phyloP scores from a whole-genome alignment of 2,888 invertebrate species.

The Acronicta alni region DNA sequence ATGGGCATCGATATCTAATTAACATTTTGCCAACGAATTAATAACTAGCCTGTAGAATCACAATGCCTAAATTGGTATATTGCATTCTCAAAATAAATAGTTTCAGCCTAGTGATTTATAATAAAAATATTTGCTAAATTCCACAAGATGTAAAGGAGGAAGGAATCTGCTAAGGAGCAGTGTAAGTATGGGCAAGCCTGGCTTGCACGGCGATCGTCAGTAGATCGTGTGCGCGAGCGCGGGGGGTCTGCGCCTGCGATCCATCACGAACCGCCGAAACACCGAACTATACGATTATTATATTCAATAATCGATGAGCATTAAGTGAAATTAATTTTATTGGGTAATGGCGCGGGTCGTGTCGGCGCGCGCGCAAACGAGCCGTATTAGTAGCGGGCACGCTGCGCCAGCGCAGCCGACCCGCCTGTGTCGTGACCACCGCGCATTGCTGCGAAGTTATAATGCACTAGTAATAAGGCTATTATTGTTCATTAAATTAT shows the following conservation, averaged over 20 bases:
- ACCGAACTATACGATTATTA: conserved; percentile 83
- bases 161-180: conserved; percentile 4
- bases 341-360: conserved; percentile 83
- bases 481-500: conserved; percentile 66
- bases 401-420: conserved; percentile 41
- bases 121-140: conserved; percentile 2
- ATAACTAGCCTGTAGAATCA: neutral
- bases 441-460: conserved; percentile 68
- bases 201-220: conserved; percentile 55
- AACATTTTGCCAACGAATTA: neutral
- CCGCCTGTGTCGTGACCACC: conserved; percentile 64
- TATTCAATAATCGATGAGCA: conserved; percentile 86
- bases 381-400: conserved; percentile 74
- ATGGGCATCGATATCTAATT: too few species aligned
- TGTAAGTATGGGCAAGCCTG: conserved; percentile 39
- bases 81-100: neutral
- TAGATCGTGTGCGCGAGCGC: conserved; percentile 77
- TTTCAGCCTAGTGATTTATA: neutral
- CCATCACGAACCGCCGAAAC: conserved; percentile 83
- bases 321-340: conserved; percentile 89
- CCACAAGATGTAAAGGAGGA: conserved; percentile 10
- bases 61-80: neutral
- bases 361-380: conserved; percentile 82
- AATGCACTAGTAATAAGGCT: conserved; percentile 71
- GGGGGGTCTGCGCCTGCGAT: conserved; percentile 81